These are phyloP conservation scores for Oncorhynchus gorbuscha DNA, from an alignment of 2,113 vertebrate species.

Conservation along the genomic window DNA sequence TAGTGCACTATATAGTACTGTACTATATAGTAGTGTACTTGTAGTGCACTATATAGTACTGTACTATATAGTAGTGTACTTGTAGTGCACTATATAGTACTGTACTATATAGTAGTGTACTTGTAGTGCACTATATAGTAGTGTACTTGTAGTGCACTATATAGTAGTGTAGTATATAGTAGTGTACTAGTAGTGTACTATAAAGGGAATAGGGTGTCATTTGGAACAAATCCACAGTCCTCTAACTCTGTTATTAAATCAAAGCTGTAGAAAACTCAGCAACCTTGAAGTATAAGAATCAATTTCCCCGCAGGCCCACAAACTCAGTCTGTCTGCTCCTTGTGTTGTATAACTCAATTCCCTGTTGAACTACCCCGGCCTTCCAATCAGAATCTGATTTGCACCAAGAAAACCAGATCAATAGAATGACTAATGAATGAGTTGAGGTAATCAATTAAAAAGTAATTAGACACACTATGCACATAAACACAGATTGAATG, in stretches of 20 bases:
- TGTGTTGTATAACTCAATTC: conserved; percentile 45
- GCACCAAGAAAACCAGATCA: conserved; percentile 59
- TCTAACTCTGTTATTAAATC: neutral
- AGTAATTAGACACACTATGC: conserved; percentile 63
- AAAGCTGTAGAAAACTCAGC: conserved; percentile 34
- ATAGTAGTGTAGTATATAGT: no score
- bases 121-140: no score
- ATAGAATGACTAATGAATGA: conserved; percentile 66
- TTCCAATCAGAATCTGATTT: conserved; percentile 47
- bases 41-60: no score
- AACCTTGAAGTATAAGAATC: conserved; percentile 55
- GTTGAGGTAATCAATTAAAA: conserved; percentile 62
- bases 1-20: no score
- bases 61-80: no score
- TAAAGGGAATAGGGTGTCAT: no score
- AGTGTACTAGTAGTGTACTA: no score
- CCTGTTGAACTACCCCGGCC: conserved; percentile 54
- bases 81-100: no score
- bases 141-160: no score
- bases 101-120: no score
- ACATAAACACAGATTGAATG: neutral
- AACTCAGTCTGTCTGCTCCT: conserved; percentile 26
- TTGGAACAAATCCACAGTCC: no score
- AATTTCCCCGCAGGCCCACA: conserved; percentile 58
- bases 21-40: no score